Evolutionary conservation across 2,888 invertebrate species (phyloP).

Genomic region (Crematogaster levior): DNA sequence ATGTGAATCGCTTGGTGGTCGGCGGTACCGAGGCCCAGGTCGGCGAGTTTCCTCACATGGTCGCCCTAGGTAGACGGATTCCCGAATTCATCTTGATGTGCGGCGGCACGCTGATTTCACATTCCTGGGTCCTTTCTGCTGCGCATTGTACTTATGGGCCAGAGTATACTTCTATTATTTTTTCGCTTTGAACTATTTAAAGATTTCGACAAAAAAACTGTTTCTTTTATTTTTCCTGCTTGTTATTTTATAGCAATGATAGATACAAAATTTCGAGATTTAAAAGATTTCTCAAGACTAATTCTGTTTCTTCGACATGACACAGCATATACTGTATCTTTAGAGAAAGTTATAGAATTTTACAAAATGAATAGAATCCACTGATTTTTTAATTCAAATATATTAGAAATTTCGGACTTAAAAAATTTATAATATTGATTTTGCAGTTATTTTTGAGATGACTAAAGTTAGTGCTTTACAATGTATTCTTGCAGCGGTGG

Average conservation of each 20-base stretch:
- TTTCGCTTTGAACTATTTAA: background rate
- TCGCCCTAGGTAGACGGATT: slow-evolving; percentile 65
- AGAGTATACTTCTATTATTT: slow-evolving; percentile 59
- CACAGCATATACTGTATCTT: background rate
- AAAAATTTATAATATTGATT: background rate
- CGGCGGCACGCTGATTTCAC: slow-evolving; percentile 72
- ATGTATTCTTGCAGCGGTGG: slow-evolving; percentile 60
- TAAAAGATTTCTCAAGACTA: background rate
- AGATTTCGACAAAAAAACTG: background rate
- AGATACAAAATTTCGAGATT: background rate
- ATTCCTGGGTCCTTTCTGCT: slow-evolving; percentile 73
- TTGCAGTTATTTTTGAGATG: background rate
- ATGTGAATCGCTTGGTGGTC: slow-evolving; percentile 57
- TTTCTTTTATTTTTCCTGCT: background rate
- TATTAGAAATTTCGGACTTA: background rate
- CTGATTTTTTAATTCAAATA: background rate
- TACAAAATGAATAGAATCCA: background rate
- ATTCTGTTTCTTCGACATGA: background rate
- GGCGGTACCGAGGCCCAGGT: slow-evolving; percentile 63
- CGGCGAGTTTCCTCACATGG: slow-evolving; percentile 74
- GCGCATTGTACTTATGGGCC: slow-evolving; percentile 73
- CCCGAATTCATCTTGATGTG: slow-evolving; percentile 61
- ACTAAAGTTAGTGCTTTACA: background rate
- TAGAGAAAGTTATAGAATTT: background rate
- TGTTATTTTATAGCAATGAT: background rate